phyloP scores from a whole-genome alignment of 1,140 invertebrate genomes.

The Camponotus floridanus region DNA sequence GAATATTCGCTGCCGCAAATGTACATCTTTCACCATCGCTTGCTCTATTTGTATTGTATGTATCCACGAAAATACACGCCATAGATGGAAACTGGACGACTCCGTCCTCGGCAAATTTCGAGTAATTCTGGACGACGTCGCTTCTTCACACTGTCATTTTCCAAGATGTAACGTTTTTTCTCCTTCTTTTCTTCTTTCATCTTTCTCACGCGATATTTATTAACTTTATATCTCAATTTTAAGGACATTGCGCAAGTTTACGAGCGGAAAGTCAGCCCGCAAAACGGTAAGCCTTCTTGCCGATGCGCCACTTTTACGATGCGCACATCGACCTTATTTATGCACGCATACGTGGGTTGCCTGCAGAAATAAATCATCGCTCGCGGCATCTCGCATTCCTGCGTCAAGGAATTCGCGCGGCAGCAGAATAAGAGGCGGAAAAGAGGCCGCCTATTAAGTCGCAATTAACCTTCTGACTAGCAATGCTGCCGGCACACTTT shows the following conservation, averaged over 20 bases:
- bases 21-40: slow-evolving; percentile 15
- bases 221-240: slow-evolving; percentile 39
- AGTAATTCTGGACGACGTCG: background rate
- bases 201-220: background rate
- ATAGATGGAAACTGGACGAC: background rate
- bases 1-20: slow-evolving; percentile 28
- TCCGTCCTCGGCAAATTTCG: slow-evolving; percentile 12
- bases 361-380: slow-evolving; percentile 39
- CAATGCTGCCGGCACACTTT: slow-evolving; percentile 24
- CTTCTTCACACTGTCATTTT: background rate
- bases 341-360: background rate
- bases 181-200: background rate
- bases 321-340: slow-evolving; percentile 18
- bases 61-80: background rate
- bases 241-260: slow-evolving; percentile 12
- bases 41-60: background rate
- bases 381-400: slow-evolving; percentile 7
- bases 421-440: slow-evolving; percentile 35
- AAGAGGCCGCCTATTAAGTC: slow-evolving; percentile 41
- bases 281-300: slow-evolving; percentile 7
- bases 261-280: background rate
- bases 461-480: slow-evolving; percentile 44
- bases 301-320: slow-evolving; percentile 13
- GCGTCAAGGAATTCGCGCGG: slow-evolving; percentile 31
- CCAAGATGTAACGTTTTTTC: background rate